These are phyloP conservation scores for Rhagoletis zephyria DNA, from an alignment of 1,140 invertebrate genomes.

Conservation along the genomic window DNA sequence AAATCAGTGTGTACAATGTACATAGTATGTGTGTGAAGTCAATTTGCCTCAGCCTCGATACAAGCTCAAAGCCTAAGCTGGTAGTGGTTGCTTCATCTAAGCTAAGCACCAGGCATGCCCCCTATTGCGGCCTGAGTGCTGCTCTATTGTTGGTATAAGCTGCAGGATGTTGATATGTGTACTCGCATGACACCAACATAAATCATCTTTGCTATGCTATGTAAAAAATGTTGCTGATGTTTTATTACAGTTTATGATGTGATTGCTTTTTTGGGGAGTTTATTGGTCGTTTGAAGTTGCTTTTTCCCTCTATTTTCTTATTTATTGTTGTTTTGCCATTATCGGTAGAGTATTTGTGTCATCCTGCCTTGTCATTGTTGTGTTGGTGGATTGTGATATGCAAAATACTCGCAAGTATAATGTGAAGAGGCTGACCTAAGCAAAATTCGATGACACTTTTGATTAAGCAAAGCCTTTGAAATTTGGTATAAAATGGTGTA, in stretches of 20 bases:
- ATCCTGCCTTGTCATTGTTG: slow-evolving; percentile 2
- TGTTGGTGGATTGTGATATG: slow-evolving; percentile 22
- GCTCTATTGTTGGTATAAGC: neutral
- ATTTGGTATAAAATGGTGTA: neutral
- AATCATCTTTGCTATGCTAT: slow-evolving; percentile 36
- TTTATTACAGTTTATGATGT: slow-evolving; percentile 41
- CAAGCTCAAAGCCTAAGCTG: neutral
- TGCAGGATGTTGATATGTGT: slow-evolving; percentile 48
- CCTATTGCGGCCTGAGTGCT: neutral
- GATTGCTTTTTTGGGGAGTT: slow-evolving; percentile 16
- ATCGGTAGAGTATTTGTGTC: slow-evolving; percentile 21
- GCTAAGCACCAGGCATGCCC: neutral
- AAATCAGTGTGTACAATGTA: neutral
- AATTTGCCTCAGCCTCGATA: slow-evolving; percentile 2
- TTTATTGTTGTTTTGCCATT: slow-evolving; percentile 25
- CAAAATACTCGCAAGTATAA: slow-evolving; percentile 10
- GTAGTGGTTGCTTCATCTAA: neutral
- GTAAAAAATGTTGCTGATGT: slow-evolving; percentile 47
- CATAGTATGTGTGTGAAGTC: neutral
- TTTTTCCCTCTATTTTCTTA: neutral
- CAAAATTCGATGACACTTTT: slow-evolving; percentile 33
- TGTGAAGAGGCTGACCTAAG: slow-evolving; percentile 9
- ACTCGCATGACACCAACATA: slow-evolving; percentile 47
- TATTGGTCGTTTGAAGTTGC: neutral
- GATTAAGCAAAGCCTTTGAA: slow-evolving; percentile 8